Evolutionary conservation across 2,888 invertebrate genomes (phyloP), one percentile per base, ranked within the genome.

Genomic region (Lasioglossum oenotherae): DNA sequence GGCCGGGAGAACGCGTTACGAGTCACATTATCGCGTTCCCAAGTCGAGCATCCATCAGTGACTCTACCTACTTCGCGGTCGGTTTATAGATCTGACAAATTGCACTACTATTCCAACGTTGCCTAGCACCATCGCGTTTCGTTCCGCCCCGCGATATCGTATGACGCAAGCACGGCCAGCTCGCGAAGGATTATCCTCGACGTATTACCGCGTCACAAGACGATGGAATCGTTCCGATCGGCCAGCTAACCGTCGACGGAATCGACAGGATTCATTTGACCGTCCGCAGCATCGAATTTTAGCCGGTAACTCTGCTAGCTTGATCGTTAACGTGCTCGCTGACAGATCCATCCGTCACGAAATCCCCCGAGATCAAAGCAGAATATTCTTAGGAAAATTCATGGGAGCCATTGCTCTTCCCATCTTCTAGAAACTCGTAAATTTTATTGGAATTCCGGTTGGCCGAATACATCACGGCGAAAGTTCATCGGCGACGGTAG

Each of bases 41-140:
- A 83, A 74, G 46, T 77, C 31, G 77, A 79, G 82, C 82, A 89
- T 88, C 87, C 89, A 87, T 89, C 89, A 88, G 91, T 78, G 85
- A 80, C 76, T 86, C 76, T 74, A 83, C 81, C 87, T 85, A 87
- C 83, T 83, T 86, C 81, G 90, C 64, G 84, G 89, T 90, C 86
- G 87, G 84, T 90, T 90, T 88, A 87, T 86, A 86, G 87, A 89
- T 87, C 86, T 87, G 89, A 86, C 90, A 90, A 90, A 90, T 89
- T 87, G 85, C 85, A 53, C 83, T 73, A 83, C 80, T 82, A 79
- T 80, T 84, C 85, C 79, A 72, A 23, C 41, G 67, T 77, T 60
- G 71, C 73, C 31, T 41, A 41, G 41, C 69, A 27, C 79, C 73
- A 23, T 46, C 78, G 72, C 71, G 41, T 41, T 60, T 64, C 78